phyloP scores from a whole-genome alignment of 2,888 invertebrate genomes.

The Erebia epiphron region DNA sequence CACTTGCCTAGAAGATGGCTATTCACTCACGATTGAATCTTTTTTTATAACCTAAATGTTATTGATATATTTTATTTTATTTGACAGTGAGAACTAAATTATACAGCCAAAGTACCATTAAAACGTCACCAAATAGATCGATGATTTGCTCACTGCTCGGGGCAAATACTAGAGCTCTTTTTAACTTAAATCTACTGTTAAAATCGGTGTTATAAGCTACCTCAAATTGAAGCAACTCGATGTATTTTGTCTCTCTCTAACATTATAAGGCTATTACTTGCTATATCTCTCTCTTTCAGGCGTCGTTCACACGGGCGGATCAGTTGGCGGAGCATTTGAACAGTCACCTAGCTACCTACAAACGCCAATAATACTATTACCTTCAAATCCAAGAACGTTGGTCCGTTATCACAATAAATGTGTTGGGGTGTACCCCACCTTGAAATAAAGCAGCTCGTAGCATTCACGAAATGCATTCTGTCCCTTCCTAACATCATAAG shows the following conservation, averaged over 20 bases:
- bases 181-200: too few relatives aligned
- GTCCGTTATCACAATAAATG: neutral
- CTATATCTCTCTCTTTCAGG: slow-evolving; percentile 50
- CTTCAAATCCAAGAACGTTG: neutral
- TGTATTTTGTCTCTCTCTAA: neutral
- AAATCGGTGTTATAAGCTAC: too few relatives aligned
- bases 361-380: slow-evolving; percentile 69
- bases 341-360: slow-evolving; percentile 79
- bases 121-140: too few relatives aligned
- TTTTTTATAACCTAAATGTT: too few relatives aligned
- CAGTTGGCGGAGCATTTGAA: slow-evolving; percentile 76
- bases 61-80: too few relatives aligned
- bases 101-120: too few relatives aligned
- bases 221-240: neutral
- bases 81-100: too few relatives aligned
- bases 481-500: neutral
- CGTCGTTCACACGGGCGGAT: slow-evolving; percentile 74
- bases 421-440: neutral
- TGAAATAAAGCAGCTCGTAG: too few relatives aligned
- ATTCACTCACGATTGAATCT: too few relatives aligned
- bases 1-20: too few relatives aligned
- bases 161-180: too few relatives aligned
- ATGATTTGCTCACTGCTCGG: too few relatives aligned
- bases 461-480: neutral
- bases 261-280: neutral